Evolutionary conservation across 2,797 vertebrate species (phyloP).

Genomic region (Hydrocynus forskahlii): DNA sequence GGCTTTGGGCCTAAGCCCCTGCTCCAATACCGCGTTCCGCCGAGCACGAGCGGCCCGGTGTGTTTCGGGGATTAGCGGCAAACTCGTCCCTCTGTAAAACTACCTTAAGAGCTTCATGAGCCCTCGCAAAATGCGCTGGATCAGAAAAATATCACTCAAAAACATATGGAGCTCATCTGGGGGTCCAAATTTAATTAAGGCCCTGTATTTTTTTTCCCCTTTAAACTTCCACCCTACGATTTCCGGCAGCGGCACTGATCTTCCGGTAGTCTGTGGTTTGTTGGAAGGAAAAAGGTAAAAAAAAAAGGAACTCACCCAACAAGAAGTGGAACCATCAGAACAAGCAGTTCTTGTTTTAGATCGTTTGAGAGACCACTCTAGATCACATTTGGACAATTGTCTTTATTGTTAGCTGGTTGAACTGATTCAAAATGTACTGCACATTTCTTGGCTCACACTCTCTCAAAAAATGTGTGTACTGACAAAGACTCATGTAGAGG

Average conservation of each 20-base stretch:
- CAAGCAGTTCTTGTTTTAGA: too few species aligned
- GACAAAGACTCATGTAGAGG: too few species aligned
- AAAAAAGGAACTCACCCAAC: too few species aligned
- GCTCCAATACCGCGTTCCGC: conserved; percentile 70
- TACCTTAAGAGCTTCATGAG: conserved; percentile 64
- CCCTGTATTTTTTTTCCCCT: neutral
- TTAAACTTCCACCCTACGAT: conserved; percentile 7
- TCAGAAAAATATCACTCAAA: conserved; percentile 31
- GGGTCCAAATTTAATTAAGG: conserved; percentile 42
- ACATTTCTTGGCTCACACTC: too few species aligned
- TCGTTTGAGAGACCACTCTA: too few species aligned
- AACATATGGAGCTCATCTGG: conserved; percentile 19
- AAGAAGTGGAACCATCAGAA: too few species aligned
- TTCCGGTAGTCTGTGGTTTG: too few species aligned
- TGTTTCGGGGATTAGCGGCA: conserved; percentile 78
- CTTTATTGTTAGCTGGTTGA: too few species aligned
- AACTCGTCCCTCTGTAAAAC: conserved; percentile 69
- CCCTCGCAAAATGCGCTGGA: conserved; percentile 32
- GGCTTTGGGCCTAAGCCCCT: conserved; percentile 72
- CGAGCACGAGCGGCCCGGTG: conserved; percentile 75
- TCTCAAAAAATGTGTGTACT: too few species aligned
- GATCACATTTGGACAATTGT: too few species aligned
- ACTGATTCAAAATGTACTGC: too few species aligned
- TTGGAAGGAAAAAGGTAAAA: too few species aligned
- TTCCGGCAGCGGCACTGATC: neutral